These are phyloP conservation scores for Aquatica leii DNA, from an alignment of 2,888 invertebrate species.

Conservation along the genomic window DNA sequence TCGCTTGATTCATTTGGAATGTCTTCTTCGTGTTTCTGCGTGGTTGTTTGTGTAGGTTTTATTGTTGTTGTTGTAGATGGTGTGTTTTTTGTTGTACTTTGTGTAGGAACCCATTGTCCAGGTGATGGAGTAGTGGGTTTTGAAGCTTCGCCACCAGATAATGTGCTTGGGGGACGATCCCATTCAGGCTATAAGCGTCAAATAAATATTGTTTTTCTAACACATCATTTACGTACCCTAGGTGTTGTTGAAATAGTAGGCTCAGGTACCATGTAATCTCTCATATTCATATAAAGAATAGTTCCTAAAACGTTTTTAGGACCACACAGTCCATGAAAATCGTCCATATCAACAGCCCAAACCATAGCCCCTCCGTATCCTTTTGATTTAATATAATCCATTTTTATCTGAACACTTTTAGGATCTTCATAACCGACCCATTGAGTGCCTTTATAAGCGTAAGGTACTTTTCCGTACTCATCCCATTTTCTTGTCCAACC, in stretches of 20 bases:
- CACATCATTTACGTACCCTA: conserved; percentile 64
- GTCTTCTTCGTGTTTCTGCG: too few species aligned
- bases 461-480: conserved; percentile 82
- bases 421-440: conserved; percentile 92
- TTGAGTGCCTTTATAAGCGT: conserved; percentile 84
- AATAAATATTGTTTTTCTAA: conserved; percentile 9
- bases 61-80: conserved; percentile 36
- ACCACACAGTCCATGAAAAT: conserved; percentile 85
- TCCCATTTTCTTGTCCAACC: conserved; percentile 90
- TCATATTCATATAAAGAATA: conserved; percentile 77
- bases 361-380: conserved; percentile 90
- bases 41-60: conserved; percentile 47
- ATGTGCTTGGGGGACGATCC: conserved; percentile 80
- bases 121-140: conserved; percentile 47
- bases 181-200: conserved; percentile 81
- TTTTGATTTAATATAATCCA: conserved; percentile 85
- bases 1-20: conserved; percentile 23
- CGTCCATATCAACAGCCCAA: conserved; percentile 94
- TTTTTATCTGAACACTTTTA: conserved; percentile 84
- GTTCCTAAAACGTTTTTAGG: conserved; percentile 77
- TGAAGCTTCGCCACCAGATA: conserved; percentile 53
- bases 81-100: conserved; percentile 41
- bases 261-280: conserved; percentile 72
- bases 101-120: conserved; percentile 50
- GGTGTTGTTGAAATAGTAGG: conserved; percentile 72